Conservation (phyloP, 2,797 vertebrate genomes). For the Brotula barbata region DNA sequence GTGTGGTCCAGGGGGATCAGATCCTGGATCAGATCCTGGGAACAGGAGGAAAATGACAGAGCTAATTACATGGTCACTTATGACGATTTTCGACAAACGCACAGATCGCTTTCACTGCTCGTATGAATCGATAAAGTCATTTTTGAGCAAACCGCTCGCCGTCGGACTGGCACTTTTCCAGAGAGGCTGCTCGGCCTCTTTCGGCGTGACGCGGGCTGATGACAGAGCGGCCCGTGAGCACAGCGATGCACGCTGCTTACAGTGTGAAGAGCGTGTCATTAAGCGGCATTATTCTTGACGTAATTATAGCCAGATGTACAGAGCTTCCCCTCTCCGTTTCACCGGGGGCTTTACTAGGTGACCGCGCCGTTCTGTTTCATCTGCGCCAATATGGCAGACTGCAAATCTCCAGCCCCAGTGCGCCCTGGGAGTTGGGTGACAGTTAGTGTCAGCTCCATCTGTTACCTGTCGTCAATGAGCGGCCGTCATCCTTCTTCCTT, state of each 20-base stretch:
- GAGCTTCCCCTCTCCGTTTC: conserved; percentile 31
- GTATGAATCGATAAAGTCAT: no score
- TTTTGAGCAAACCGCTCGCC: no score
- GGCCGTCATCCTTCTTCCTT: conserved; percentile 17
- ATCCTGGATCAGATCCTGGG: neutral
- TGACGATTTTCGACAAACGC: no score
- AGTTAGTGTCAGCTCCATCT: conserved; percentile 54
- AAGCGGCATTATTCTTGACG: conserved; percentile 27
- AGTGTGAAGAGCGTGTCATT: conserved; percentile 27
- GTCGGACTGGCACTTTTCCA: neutral
- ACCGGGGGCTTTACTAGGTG: conserved; percentile 22
- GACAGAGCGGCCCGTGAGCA: conserved; percentile 16
- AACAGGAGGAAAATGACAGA: neutral
- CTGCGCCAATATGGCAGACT: conserved; percentile 28
- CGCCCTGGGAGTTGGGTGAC: conserved; percentile 46
- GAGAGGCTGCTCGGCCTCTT: conserved; percentile 1
- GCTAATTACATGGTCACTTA: no score
- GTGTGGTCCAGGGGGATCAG: neutral
- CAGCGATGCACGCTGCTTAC: conserved; percentile 3
- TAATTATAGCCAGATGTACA: conserved; percentile 27
- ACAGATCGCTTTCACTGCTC: no score
- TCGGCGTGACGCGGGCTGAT: conserved; percentile 2
- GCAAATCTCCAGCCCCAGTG: conserved; percentile 34
- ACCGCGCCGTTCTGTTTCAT: conserved; percentile 19
- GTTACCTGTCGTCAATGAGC: conserved; percentile 48